Percentiles rank a stretch among this genome's conserved stretches.
Evolutionary conservation across 2,888 invertebrate genomes (phyloP).

Genomic region (Mayetiola destructor): DNA sequence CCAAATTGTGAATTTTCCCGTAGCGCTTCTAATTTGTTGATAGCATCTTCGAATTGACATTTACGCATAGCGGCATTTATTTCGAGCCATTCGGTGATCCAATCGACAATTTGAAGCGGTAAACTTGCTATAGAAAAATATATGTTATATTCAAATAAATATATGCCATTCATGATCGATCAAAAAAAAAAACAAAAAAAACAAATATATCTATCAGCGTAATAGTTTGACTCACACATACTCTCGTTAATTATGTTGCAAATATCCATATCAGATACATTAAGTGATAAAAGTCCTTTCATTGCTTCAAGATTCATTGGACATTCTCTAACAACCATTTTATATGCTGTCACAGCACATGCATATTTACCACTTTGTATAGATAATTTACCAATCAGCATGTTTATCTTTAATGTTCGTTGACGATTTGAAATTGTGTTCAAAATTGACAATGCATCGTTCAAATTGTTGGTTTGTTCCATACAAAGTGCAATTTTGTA

Average conservation of each 20-base stretch:
- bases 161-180: too few relatives aligned
- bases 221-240: not conserved
- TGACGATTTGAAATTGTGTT: constrained; percentile 43
- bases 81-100: constrained; percentile 48
- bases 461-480: constrained; percentile 46
- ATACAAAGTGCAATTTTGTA: constrained; percentile 58
- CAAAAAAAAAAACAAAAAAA: not conserved
- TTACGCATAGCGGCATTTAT: constrained; percentile 48
- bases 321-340: constrained; percentile 61
- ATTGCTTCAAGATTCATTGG: constrained; percentile 64
- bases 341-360: constrained; percentile 56
- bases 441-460: constrained; percentile 37
- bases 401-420: constrained; percentile 56
- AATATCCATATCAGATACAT: constrained; percentile 33
- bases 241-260: constrained; percentile 14
- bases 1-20: constrained; percentile 49
- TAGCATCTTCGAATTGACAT: constrained; percentile 52
- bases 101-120: constrained; percentile 32
- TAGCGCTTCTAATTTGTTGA: constrained; percentile 44
- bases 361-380: constrained; percentile 49
- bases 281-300: constrained; percentile 53
- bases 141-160: not conserved
- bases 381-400: constrained; percentile 60
- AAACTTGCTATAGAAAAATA: constrained; percentile 23
- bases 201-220: not conserved